Base-by-base conservation (phyloP, 1,140 invertebrate genomes). In the Zaprionus davidi region DNA sequence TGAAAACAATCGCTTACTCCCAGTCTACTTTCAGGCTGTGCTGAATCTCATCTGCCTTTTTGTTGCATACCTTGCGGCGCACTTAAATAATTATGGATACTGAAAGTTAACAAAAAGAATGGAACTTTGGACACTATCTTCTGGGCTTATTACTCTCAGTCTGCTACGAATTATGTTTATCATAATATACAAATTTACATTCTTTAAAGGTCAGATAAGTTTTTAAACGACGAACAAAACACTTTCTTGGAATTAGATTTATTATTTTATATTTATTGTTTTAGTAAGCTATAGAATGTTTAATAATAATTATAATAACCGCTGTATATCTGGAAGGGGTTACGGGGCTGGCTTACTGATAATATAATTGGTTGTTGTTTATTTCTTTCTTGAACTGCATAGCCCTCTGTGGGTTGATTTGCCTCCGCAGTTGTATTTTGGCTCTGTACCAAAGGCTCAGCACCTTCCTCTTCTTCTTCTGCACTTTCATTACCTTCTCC, bases 291-390 rank as follows among this genome's bases (percentile, higher is more conserved):
- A 28, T 31, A 2, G 13, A 2, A 6, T 60, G 55, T 22, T 60
- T 51, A 60, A 20, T 11, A 49, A 36, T 70, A 63, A 15, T 58
- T 41, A 13, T 34, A 3, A 26, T 63, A 70, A 5, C 46, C 17
- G 24, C 58, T 28, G 20, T 70, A 70, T n/a, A 63, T 22, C 4
- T 63, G 6, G 6, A 70, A 70, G 1, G 66, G 66, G 15, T 75
- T 46, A 0, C 66, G 71, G 3, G 44, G 28, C 15, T 64, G 41
- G 9, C 72, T 64, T 26, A 75, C 46, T 12, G 66, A 31, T 38
- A 70, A 24, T 4, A 75, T 63, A 24, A 70, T 34, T 3, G 72
- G 66, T 5, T 38, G 24, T 1, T 57, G 56, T 28, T 41, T 46
- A 26, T 24, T 63, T 34, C 72, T 57, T n/a, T 57, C 66, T 13